These are phyloP conservation scores for Conopomorpha cramerella DNA, from an alignment of 1,140 invertebrate species.

Conservation along the genomic window DNA sequence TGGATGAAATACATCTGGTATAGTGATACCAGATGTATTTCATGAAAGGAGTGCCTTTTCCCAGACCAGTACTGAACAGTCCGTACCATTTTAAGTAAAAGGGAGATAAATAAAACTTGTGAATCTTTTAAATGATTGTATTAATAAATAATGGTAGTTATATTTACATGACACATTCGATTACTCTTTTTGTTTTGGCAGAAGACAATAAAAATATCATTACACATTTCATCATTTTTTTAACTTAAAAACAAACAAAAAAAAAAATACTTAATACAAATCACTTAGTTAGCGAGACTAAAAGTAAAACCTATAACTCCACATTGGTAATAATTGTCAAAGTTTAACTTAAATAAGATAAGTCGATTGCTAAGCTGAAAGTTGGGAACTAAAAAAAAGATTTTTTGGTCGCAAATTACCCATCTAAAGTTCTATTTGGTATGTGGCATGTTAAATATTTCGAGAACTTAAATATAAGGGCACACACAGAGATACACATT, in stretches of 20 bases:
- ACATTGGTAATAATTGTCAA: conserved; percentile 32
- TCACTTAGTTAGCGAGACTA: conserved; percentile 3
- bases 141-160: conserved; percentile 62
- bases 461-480: too few species aligned
- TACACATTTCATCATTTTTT: conserved; percentile 36
- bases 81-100: background rate
- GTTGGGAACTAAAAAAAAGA: too few species aligned
- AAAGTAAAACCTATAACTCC: background rate
- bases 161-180: conserved; percentile 59
- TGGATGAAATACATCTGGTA: too few species aligned
- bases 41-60: too few species aligned
- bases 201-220: conserved; percentile 53
- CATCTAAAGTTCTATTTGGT: too few species aligned
- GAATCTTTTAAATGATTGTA: conserved; percentile 56
- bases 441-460: too few species aligned
- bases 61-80: too few species aligned
- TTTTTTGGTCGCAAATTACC: conserved; percentile 49
- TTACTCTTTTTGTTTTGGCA: conserved; percentile 56
- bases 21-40: too few species aligned
- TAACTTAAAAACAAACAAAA: conserved; percentile 29
- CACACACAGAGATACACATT: too few species aligned
- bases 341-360: too few species aligned
- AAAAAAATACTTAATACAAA: conserved; percentile 15
- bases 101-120: conserved; percentile 29
- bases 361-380: too few species aligned